Evolutionary conservation across 2,113 vertebrate genomes (phyloP).

Genomic region (Redunca redunca): DNA sequence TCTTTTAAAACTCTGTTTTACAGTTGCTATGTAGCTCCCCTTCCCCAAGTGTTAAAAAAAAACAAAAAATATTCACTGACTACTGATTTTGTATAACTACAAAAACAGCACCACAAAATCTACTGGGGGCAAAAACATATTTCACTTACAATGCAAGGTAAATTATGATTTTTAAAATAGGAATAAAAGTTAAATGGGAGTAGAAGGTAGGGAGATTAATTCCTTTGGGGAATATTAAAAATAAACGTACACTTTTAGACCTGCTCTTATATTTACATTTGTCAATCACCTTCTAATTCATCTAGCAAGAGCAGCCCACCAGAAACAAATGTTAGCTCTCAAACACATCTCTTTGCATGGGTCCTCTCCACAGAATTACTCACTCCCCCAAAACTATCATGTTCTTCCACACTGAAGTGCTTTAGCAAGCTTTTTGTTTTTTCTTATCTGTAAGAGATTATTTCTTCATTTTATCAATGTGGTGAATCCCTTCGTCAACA

Average conservation of each 20-base stretch:
- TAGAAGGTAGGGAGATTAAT: neutral
- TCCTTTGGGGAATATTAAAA: neutral
- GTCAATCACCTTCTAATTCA: neutral
- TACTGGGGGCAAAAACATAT: neutral
- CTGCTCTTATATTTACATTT: neutral
- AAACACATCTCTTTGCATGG: neutral
- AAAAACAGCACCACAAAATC: neutral
- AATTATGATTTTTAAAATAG: neutral
- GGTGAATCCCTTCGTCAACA: constrained; percentile 25
- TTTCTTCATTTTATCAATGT: neutral
- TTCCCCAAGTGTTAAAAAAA: neutral
- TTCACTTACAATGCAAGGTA: neutral
- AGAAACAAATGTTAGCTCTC: neutral
- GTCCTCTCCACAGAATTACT: neutral
- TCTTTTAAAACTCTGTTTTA: neutral
- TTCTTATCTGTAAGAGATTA: neutral
- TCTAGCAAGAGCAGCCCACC: neutral
- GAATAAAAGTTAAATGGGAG: neutral
- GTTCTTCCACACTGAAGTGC: neutral
- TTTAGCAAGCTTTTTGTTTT: neutral
- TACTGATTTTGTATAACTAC: neutral
- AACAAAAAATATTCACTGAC: neutral
- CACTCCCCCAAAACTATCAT: neutral
- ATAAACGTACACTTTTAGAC: neutral
- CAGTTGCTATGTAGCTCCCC: neutral